phyloP scores from a whole-genome alignment of 2,888 invertebrate genomes.

The Sinohyriopsis cumingii region DNA sequence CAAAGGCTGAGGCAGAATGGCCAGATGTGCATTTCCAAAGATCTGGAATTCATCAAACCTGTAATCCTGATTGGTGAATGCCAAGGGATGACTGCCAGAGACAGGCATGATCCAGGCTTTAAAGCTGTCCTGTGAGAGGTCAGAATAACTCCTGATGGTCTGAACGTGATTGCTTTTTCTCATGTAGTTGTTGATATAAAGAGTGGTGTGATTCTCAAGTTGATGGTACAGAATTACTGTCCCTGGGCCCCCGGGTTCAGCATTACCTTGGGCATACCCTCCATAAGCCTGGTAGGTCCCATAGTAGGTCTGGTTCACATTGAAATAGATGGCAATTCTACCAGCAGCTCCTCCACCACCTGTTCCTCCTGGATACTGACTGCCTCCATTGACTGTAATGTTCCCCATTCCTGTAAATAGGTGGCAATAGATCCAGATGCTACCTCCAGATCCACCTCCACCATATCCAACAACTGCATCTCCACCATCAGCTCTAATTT shows the following conservation, averaged over 20 bases:
- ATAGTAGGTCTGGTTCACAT: conserved; percentile 51
- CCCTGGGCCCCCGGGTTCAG: conserved; percentile 58
- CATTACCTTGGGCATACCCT: conserved; percentile 29
- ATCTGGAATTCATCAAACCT: conserved; percentile 56
- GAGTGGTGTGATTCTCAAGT: conserved; percentile 46
- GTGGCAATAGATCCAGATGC: conserved; percentile 45
- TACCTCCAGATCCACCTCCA: conserved; percentile 59
- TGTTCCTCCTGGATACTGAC: conserved; percentile 25
- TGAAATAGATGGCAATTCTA: conserved; percentile 55
- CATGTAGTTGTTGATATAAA: conserved; percentile 51
- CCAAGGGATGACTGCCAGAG: conserved; percentile 49
- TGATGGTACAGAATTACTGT: conserved; percentile 54
- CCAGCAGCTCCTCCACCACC: conserved; percentile 56
- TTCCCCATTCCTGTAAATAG: conserved; percentile 52
- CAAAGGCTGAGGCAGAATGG: conserved; percentile 48
- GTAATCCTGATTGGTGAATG: conserved; percentile 41
- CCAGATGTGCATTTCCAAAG: conserved; percentile 58
- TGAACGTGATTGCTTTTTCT: conserved; percentile 29
- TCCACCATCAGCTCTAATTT: conserved; percentile 46
- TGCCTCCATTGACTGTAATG: conserved; percentile 56
- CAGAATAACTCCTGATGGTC: conserved; percentile 45
- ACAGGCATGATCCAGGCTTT: conserved; percentile 58
- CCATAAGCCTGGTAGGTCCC: conserved; percentile 53
- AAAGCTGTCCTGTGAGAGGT: conserved; percentile 49
- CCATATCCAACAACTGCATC: conserved; percentile 32